A percentile compares a stretch with the other conserved stretches of the same genome.
Conservation (phyloP, 2,113 vertebrate species). For the Pseudorhombus dupliciocellatus region DNA sequence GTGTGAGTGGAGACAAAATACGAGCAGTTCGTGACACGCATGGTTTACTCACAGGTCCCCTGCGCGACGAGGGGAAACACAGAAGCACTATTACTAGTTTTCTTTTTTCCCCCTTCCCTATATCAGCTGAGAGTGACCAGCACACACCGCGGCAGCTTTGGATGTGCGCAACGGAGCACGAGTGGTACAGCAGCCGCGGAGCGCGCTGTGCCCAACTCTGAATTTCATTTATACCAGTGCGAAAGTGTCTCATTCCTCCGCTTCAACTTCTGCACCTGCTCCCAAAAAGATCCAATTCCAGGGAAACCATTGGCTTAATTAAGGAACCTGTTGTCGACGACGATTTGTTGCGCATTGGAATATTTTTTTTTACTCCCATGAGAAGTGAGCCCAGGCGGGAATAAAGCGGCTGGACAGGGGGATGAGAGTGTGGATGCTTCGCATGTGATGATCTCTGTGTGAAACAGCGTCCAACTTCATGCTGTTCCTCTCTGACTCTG, state of each 20-base stretch:
- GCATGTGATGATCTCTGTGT: constrained; percentile 4
- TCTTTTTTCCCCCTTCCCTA: neutral
- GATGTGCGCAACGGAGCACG: constrained; percentile 52
- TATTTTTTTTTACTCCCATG: neutral
- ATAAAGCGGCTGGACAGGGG: neutral
- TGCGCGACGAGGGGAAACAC: constrained; percentile 24
- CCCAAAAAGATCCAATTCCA: neutral
- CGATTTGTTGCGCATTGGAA: constrained; percentile 19
- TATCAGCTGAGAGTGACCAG: constrained; percentile 12
- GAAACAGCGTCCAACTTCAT: constrained; percentile 31
- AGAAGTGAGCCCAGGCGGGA: constrained; percentile 35
- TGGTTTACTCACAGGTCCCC: constrained; percentile 34
- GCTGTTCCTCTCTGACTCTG: constrained; percentile 12
- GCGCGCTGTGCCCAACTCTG: constrained; percentile 1
- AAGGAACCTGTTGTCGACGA: constrained; percentile 38
- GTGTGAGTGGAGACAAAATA: constrained; percentile 44
- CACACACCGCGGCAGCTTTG: constrained; percentile 9
- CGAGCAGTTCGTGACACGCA: constrained; percentile 54
- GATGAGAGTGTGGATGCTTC: neutral
- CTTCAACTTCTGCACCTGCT: neutral
- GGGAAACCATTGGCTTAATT: neutral
- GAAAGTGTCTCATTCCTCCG: constrained; percentile 2
- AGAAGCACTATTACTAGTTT: neutral
- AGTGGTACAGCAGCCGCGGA: constrained; percentile 41
- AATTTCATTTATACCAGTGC: neutral